Conservation (phyloP, 2,888 invertebrate genomes). For the Hyppa rectilinea region DNA sequence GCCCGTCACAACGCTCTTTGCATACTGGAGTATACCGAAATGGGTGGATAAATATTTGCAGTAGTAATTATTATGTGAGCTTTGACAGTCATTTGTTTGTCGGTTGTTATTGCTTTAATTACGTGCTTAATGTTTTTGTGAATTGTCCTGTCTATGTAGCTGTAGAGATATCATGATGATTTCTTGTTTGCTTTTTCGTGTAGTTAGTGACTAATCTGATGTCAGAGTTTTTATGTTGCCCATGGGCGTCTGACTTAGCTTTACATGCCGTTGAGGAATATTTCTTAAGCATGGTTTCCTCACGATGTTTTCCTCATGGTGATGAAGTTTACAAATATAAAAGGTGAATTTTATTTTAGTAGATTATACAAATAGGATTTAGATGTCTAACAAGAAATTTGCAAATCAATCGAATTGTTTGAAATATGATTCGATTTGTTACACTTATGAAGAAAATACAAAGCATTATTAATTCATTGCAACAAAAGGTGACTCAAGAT, state of each 20-base stretch:
- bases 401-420: background rate
- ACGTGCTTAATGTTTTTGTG: constrained; percentile 48
- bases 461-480: constrained; percentile 13
- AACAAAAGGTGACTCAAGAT: constrained; percentile 26
- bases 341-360: background rate
- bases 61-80: constrained; percentile 77
- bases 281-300: too few species aligned
- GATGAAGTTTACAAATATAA: background rate
- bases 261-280: too few species aligned
- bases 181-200: too few species aligned
- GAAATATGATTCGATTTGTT: background rate
- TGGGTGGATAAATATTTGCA: constrained; percentile 78
- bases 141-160: too few species aligned
- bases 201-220: too few species aligned
- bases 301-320: too few species aligned
- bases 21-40: constrained; percentile 73
- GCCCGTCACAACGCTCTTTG: constrained; percentile 60
- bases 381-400: background rate
- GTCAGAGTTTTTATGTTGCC: too few species aligned
- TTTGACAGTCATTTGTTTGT: constrained; percentile 69
- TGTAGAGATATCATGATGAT: too few species aligned
- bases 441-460: constrained; percentile 6
- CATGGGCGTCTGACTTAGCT: too few species aligned
- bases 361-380: constrained; percentile 2
- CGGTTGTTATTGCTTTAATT: constrained; percentile 53